These are phyloP conservation scores for Tachyglossus aculeatus DNA, from an alignment of 2,797 vertebrate species.

Conservation along the genomic window DNA sequence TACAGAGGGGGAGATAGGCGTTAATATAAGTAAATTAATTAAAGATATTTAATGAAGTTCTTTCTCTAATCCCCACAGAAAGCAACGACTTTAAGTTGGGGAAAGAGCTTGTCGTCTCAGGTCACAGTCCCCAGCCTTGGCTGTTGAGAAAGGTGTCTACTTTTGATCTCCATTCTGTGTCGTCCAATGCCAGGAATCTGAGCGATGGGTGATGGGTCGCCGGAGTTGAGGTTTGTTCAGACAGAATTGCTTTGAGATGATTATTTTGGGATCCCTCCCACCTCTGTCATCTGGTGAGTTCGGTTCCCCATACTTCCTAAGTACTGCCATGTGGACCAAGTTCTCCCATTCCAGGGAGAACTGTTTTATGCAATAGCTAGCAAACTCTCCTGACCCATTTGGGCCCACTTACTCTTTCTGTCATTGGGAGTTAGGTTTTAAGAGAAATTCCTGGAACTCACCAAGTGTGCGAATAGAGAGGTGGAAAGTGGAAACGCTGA, in stretches of 20 bases:
- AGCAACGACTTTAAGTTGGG: too few species aligned
- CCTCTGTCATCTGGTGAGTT: constrained; percentile 34
- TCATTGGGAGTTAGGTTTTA: constrained; percentile 20
- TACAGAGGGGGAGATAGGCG: too few species aligned
- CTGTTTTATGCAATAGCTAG: constrained; percentile 15
- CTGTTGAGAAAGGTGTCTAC: background rate
- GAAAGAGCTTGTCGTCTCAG: too few species aligned
- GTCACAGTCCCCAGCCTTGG: too few species aligned
- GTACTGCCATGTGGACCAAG: background rate
- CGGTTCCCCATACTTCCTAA: constrained; percentile 47
- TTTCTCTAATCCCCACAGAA: too few species aligned
- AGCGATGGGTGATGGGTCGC: accelerated
- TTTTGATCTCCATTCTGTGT: background rate
- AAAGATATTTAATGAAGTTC: too few species aligned
- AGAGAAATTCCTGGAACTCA: constrained; percentile 13
- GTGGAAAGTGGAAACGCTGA: background rate
- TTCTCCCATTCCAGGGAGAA: constrained; percentile 54
- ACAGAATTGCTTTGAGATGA: constrained; percentile 41
- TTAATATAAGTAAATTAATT: too few species aligned
- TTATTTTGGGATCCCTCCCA: constrained; percentile 44
- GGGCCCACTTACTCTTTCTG: constrained; percentile 32
- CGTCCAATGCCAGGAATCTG: background rate
- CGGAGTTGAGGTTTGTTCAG: background rate
- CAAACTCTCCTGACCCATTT: constrained; percentile 57
- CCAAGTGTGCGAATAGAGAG: background rate